Evolutionary conservation across 2,797 vertebrate genomes (phyloP).

Genomic region (Lagorchestes hirsutus): DNA sequence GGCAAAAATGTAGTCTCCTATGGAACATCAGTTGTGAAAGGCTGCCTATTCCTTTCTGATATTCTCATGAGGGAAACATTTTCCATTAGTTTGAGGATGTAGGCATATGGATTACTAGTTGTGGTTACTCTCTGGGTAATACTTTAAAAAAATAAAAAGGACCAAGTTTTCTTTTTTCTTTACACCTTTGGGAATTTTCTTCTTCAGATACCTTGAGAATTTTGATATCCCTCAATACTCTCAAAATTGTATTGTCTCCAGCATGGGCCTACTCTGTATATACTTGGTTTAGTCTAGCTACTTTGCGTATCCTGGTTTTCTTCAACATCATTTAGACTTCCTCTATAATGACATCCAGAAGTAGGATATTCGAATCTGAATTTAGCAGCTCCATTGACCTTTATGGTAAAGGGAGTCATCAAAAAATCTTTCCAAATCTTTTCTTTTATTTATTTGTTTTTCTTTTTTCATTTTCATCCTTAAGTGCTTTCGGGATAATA

Average conservation of each 20-base stretch:
- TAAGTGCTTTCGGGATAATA: background rate
- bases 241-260: background rate
- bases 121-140: background rate
- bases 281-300: background rate
- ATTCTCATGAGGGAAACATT: background rate
- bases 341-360: background rate
- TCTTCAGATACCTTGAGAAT: background rate
- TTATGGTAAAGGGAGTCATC: background rate
- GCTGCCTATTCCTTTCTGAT: background rate
- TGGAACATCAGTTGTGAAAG: background rate
- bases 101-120: background rate
- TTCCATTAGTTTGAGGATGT: background rate
- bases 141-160: background rate
- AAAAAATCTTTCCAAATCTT: background rate
- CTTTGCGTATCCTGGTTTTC: background rate
- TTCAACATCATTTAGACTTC: background rate
- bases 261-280: background rate
- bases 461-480: background rate
- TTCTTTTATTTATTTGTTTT: background rate
- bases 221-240: background rate
- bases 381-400: background rate
- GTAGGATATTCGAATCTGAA: background rate
- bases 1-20: background rate
- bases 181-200: background rate
- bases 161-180: background rate